A percentile compares a stretch with the other conserved stretches of the same genome.
Conservation (phyloP, 2,888 invertebrate genomes). For the Synergus itoensis region DNA sequence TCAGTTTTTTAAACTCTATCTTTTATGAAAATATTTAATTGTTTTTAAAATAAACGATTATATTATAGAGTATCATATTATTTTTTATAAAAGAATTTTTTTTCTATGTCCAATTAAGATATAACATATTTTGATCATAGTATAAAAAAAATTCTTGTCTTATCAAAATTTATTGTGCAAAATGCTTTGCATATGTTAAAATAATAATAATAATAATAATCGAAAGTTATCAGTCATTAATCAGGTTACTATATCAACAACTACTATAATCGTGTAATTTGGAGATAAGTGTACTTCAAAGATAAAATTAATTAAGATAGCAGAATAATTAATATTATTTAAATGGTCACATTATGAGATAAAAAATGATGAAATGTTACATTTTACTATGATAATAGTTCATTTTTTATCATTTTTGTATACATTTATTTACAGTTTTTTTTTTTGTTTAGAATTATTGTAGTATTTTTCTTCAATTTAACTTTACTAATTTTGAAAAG, state of each 20-base stretch:
- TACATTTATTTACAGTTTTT: not conserved
- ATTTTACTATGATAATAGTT: not conserved
- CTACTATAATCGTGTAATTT: too few species aligned
- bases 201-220: not conserved
- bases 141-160: not conserved
- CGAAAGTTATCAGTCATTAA: not conserved
- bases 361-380: not conserved
- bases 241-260: too few species aligned
- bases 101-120: not conserved
- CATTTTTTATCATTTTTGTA: too few species aligned
- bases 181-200: not conserved
- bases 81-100: too few species aligned
- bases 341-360: not conserved
- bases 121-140: not conserved
- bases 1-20: too few species aligned
- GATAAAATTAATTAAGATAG: not conserved
- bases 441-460: not conserved
- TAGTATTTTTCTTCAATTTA: not conserved
- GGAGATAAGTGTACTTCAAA: too few species aligned
- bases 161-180: slow-evolving; percentile 1
- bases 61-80: too few species aligned
- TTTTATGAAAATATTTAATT: not conserved
- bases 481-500: not conserved
- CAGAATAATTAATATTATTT: not conserved
- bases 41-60: not conserved